Evolutionary conservation across 2,888 invertebrate genomes (phyloP).

Genomic region (Tenthredo mesomela): DNA sequence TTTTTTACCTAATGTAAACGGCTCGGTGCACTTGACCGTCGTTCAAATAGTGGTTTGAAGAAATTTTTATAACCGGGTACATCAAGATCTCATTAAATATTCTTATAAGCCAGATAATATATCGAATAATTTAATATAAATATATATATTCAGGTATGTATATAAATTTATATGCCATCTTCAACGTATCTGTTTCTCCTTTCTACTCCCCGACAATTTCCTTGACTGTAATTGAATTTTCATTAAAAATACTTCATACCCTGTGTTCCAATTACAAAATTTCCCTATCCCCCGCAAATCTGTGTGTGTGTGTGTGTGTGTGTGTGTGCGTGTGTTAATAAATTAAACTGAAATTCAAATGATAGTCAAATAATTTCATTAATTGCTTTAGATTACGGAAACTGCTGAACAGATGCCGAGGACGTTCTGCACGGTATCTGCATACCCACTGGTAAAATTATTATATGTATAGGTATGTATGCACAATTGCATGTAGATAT

Average conservation of each 20-base stretch:
- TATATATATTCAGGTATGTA: too few relatives aligned
- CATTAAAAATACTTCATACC: constrained; percentile 17
- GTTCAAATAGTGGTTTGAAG: neutral
- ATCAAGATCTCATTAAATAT: constrained; percentile 45
- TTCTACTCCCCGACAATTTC: neutral
- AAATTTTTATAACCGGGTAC: constrained; percentile 7
- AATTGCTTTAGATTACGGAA: neutral
- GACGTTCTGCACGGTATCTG: neutral
- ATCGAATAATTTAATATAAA: neutral
- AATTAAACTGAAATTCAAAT: neutral
- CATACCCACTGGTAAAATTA: neutral
- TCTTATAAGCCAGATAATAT: neutral
- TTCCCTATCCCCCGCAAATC: neutral
- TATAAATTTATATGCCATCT: neutral
- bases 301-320: neutral
- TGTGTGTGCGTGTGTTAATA: constrained; percentile 1
- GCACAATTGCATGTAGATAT: neutral
- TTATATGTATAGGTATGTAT: too few relatives aligned
- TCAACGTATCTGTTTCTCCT: neutral
- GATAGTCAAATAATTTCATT: neutral
- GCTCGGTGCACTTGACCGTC: neutral
- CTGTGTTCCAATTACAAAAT: neutral
- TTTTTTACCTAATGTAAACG: neutral
- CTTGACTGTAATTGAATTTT: constrained; percentile 12
- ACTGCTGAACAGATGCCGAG: constrained; percentile 6